These are phyloP conservation scores for Eulemur coronatus DNA, from an alignment of 2,797 vertebrate genomes.

Conservation along the genomic window DNA sequence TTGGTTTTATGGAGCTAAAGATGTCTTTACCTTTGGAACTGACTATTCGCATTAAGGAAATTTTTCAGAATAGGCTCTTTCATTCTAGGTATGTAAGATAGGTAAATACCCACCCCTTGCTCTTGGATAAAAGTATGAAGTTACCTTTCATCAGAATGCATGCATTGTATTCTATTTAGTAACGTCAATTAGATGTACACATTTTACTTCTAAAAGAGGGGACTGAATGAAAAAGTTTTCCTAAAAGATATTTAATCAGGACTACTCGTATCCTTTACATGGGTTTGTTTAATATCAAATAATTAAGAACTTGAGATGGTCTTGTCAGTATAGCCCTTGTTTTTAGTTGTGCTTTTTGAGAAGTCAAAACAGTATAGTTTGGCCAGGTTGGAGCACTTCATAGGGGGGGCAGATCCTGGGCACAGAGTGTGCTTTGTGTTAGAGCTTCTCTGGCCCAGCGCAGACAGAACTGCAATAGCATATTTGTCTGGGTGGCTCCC, in stretches of 20 bases:
- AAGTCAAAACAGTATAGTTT: not conserved
- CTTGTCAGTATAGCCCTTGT: not conserved
- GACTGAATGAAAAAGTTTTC: conserved; percentile 27
- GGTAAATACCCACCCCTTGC: not conserved
- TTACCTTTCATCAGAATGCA: conserved; percentile 26
- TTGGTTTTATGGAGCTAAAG: not conserved
- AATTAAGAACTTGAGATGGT: conserved; percentile 26
- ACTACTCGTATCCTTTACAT: not conserved
- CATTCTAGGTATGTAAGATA: conserved; percentile 8
- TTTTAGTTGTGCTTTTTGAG: not conserved
- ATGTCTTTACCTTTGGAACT: not conserved
- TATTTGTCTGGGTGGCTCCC: not conserved
- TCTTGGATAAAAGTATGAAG: not conserved
- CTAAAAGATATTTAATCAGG: not conserved
- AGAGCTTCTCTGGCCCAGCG: not conserved
- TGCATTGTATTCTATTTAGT: conserved; percentile 17
- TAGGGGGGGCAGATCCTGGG: not conserved
- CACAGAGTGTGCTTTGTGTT: not conserved
- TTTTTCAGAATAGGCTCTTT: conserved; percentile 51
- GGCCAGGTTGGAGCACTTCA: not conserved
- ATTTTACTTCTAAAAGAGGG: conserved; percentile 19
- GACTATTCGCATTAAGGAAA: conserved; percentile 8
- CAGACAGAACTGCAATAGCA: not conserved
- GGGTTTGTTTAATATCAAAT: conserved; percentile 35
- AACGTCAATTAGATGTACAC: not conserved